Evolutionary conservation across 2,113 vertebrate species (phyloP), one percentile per base, ranked within the genome.

Genomic region (Oncorhynchus clarkii): DNA sequence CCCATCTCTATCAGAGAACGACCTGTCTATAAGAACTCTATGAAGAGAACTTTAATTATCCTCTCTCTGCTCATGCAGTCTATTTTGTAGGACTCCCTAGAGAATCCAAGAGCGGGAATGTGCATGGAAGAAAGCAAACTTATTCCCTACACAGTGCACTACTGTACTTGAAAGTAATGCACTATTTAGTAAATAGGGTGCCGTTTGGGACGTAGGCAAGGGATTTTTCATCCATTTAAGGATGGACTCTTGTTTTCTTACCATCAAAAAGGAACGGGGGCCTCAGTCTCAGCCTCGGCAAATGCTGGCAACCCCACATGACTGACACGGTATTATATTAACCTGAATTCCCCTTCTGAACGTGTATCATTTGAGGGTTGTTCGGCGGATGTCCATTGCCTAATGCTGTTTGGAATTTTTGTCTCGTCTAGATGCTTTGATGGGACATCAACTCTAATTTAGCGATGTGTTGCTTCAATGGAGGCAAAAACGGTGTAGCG

Each of bases 261-360:
- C 67, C 83, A 78, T 87, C 81, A 84, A 75, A 85, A 82, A 85
- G 80, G 79, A 83, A 5, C 48, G 73, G 77, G 78, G 57, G 51
- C 72, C 77, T 31, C 71, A 84, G 80, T 45, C 39, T 45, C 13
- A 78, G 75, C 6, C n/a, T 22, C n/a, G 1, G 59, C 20, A 62
- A n/a, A 24, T 1, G 59, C 59, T 62, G n/a, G 59, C 59, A 62
- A 11, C 59, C 84, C 73, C 60, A 80, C 2, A 72, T 90, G 91
- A 93, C 82, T 91, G 91, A 90, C 91, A 85, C 82, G 82, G 75
- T 84, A 89, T 90, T 87, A 89, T 88, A 92, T 91, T 88, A 89
- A 85, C 81, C 87, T 79, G 73, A 87, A 89, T 91, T 89, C 87
- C 51, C 51, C 51, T 77, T 90, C 91, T 90, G 76, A 82, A 85